These are phyloP conservation scores for Erannis defoliaria DNA, from an alignment of 2,888 invertebrate genomes.

Conservation along the genomic window DNA sequence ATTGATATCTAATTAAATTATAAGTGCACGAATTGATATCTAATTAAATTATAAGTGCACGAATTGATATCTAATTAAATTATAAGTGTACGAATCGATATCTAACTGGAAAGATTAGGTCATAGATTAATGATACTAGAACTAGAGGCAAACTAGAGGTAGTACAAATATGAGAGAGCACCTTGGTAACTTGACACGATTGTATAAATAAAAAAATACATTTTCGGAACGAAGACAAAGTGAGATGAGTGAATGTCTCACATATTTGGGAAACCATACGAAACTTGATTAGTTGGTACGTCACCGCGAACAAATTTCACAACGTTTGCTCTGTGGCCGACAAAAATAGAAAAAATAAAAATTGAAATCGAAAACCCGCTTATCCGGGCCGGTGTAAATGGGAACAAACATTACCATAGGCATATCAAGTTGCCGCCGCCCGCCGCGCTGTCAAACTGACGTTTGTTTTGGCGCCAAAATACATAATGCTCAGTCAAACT, in stretches of 20 bases:
- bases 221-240: slow-evolving; percentile 9
- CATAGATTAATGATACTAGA: too few species aligned
- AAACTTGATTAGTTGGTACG: slow-evolving; percentile 27
- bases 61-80: too few species aligned
- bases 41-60: too few species aligned
- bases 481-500: slow-evolving; percentile 83
- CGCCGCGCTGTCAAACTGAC: slow-evolving; percentile 85
- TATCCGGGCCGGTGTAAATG: slow-evolving; percentile 79
- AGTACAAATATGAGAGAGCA: too few species aligned
- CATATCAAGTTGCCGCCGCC: slow-evolving; percentile 83
- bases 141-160: too few species aligned
- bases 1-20: too few species aligned
- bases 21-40: too few species aligned
- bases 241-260: slow-evolving; percentile 18
- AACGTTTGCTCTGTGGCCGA: slow-evolving; percentile 32
- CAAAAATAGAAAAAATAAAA: slow-evolving; percentile 55
- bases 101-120: too few species aligned
- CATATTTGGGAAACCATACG: slow-evolving; percentile 24
- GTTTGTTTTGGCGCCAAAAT: slow-evolving; percentile 87
- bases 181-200: too few species aligned
- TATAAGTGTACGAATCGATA: too few species aligned
- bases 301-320: slow-evolving; percentile 32
- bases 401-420: slow-evolving; percentile 80
- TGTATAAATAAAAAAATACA: background rate
- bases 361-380: slow-evolving; percentile 80